phyloP scores from a whole-genome alignment of 2,888 invertebrate species.

The Chloromyia formosa region DNA sequence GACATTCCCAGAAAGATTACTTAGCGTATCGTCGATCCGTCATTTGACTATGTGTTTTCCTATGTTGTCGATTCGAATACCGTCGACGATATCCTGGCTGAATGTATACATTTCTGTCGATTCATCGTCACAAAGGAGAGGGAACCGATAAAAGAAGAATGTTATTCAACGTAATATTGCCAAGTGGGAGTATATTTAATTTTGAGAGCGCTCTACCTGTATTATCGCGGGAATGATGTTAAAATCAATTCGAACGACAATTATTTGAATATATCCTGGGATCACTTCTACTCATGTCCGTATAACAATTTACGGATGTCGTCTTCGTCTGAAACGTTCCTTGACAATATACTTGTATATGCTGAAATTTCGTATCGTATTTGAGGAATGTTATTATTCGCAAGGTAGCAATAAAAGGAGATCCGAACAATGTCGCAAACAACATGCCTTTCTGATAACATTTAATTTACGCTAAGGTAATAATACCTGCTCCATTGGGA shows the following conservation, averaged over 20 bases:
- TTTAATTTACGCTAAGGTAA: too few species aligned
- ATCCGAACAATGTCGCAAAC: too few species aligned
- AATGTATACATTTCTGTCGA: neutral
- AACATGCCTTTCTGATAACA: too few species aligned
- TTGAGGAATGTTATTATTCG: too few species aligned
- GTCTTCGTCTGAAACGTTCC: too few species aligned
- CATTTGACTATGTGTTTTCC: neutral
- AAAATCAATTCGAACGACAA: constrained; percentile 5
- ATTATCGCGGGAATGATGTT: neutral
- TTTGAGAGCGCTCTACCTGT: neutral
- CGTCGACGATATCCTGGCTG: neutral
- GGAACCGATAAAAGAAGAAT: neutral
- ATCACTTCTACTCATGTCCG: too few species aligned
- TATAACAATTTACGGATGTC: too few species aligned
- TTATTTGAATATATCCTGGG: neutral
- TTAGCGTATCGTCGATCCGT: neutral
- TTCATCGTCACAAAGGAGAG: neutral
- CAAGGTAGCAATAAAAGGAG: too few species aligned
- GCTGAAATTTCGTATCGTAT: too few species aligned
- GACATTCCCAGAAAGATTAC: neutral
- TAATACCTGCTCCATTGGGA: too few species aligned
- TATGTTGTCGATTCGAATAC: too few species aligned
- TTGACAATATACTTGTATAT: too few species aligned
- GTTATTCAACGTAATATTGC: neutral
- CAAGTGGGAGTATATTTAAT: neutral